Conservation (phyloP, 2,113 vertebrate genomes). For the Odobenus rosmarus region DNA sequence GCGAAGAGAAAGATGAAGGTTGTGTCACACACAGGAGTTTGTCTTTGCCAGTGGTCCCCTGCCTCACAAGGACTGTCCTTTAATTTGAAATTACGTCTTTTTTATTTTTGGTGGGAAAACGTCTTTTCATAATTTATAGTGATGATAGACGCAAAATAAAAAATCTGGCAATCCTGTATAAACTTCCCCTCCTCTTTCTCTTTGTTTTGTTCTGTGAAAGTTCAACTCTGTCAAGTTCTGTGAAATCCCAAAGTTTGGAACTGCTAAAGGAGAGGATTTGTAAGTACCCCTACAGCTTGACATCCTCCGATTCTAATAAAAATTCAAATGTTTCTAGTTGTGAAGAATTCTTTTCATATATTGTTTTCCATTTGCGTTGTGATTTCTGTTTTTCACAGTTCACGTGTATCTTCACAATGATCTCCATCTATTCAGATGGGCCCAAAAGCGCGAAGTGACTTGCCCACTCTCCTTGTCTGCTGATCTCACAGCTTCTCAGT, state of each 20-base stretch:
- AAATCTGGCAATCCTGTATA: neutral
- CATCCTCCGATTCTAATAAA: conserved; percentile 30
- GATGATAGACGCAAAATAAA: neutral
- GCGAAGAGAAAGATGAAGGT: neutral
- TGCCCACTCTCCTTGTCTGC: neutral
- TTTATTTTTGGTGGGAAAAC: neutral
- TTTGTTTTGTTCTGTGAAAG: neutral
- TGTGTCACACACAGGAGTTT: neutral
- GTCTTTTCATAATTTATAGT: conserved; percentile 6
- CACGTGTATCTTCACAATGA: neutral
- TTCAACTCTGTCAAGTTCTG: neutral
- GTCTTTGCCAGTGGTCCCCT: neutral
- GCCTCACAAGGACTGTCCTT: neutral
- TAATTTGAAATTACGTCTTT: neutral
- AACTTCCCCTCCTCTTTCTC: neutral
- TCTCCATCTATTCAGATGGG: neutral
- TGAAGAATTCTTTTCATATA: neutral
- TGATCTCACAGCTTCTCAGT: neutral
- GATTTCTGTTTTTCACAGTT: conserved; percentile 19
- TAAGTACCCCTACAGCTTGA: neutral
- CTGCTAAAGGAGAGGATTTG: conserved; percentile 1
- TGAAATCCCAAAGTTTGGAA: conserved; percentile 5
- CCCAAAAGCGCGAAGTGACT: neutral
- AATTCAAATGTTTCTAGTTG: neutral
- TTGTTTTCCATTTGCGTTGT: neutral